A percentile compares a stretch with the other conserved stretches of the same genome.
Conservation (phyloP, 2,888 invertebrate species). For the Chesias legatella region DNA sequence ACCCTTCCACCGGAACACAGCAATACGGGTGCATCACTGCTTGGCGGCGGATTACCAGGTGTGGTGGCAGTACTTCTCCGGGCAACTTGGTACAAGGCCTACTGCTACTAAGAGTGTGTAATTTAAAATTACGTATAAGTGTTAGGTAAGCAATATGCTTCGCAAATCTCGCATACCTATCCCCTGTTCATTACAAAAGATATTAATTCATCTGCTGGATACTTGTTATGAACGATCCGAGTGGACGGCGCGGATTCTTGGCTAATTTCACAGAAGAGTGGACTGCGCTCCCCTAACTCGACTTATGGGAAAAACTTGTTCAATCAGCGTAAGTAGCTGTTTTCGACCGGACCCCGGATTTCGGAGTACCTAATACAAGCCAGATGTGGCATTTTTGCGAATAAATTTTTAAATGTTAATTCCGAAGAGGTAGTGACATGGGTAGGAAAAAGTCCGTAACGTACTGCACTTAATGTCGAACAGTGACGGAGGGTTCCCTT, state of each 20-base stretch:
- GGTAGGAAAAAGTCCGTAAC: too few relatives aligned
- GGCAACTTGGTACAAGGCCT: too few relatives aligned
- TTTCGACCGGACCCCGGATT: slow-evolving; percentile 48
- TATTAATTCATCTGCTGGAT: slow-evolving; percentile 25
- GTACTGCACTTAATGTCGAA: too few relatives aligned
- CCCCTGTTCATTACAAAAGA: slow-evolving; percentile 18
- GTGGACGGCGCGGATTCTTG: slow-evolving; percentile 39
- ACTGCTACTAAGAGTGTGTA: too few relatives aligned
- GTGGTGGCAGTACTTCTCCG: too few relatives aligned
- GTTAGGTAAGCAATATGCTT: too few relatives aligned
- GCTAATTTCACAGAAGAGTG: slow-evolving; percentile 71
- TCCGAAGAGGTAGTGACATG: too few relatives aligned
- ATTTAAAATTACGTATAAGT: too few relatives aligned
- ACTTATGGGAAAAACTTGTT: slow-evolving; percentile 73
- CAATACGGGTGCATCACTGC: too few relatives aligned
- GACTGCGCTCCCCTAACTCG: slow-evolving; percentile 42
- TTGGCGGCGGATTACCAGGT: too few relatives aligned
- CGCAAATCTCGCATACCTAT: not conserved
- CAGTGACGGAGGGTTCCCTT: too few relatives aligned
- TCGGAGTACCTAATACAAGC: slow-evolving; percentile 13
- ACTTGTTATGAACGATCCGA: slow-evolving; percentile 35
- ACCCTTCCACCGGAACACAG: too few relatives aligned
- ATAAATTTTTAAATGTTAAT: not conserved
- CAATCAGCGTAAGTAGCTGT: slow-evolving; percentile 72
- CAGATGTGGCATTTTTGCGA: slow-evolving; percentile 37